Base-by-base conservation (phyloP, 2,888 invertebrate genomes). In the Dicranocentrus wangi region DNA sequence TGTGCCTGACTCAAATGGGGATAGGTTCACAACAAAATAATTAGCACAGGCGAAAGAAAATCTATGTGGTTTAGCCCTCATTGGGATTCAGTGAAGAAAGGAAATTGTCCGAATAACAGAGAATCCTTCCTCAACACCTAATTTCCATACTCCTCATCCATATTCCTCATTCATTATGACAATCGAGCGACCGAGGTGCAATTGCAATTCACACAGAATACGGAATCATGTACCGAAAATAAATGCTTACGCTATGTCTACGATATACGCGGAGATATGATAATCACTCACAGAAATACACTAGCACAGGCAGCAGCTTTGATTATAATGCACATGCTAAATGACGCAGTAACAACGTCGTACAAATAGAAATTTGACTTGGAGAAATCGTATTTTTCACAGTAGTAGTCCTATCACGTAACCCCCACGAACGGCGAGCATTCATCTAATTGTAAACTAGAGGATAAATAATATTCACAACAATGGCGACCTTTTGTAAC, bases 91-190 rank as follows among this genome's bases (percentile, higher is more conserved):
- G n/a, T 61, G 69, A 13, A 19, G 25, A 61, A 43, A 53, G 77
- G 61, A 77, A 69, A 69, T 77, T 70, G 77, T 51, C 77, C 69
- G 77, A 77, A 77, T 77, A 77, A 77, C 77, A 51, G 77, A 70
- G 60, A 77, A 77, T 77, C 77, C 77, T 77, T 77, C 77, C 77
- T 77, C 77, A 77, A 77, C 77, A 69, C 69, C 69, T 51, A 13
- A 42, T 77, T 68, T 58, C 53, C 68, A 69, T 77, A 68, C 42
- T 60, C 58, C 76, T 68, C 55, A 76, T 27, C 51, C 21, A 42
- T 42, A 47, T 58, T 32, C 58, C 76, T 76, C 68, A 76, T 76
- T 15, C 47, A 77, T 77, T 63, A 77, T 70, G 63, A 68, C 53
- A 0, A 72, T 2, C 47, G 51, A 77, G 39, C 53, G 2, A 72